A percentile compares a stretch with the other conserved stretches of the same genome.
Conservation (phyloP, 2,888 invertebrate species). For the Tinea trinotella region DNA sequence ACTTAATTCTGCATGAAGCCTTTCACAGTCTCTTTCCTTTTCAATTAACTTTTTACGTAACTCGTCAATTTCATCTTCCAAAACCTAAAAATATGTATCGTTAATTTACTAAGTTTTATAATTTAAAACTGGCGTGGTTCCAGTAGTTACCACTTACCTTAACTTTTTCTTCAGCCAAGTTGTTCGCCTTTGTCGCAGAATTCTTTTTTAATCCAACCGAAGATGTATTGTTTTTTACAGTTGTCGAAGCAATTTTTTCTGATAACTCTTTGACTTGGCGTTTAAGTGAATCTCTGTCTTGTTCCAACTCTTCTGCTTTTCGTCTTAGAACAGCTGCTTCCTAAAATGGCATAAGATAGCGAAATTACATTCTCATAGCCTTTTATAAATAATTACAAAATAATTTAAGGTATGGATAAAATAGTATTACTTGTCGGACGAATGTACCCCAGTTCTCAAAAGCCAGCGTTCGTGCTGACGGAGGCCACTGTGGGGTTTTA, state of each 20-base stretch:
- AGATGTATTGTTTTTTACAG: conserved; percentile 44
- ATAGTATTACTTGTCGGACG: background rate
- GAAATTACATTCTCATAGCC: background rate
- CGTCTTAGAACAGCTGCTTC: conserved; percentile 87
- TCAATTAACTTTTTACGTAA: conserved; percentile 83
- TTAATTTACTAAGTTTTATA: background rate
- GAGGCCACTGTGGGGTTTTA: too few species aligned
- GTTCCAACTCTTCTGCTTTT: conserved; percentile 88
- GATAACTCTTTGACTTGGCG: conserved; percentile 84
- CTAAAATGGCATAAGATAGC: too few species aligned
- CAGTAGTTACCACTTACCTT: conserved; percentile 51
- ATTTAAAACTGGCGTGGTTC: background rate
- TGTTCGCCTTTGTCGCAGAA: conserved; percentile 47
- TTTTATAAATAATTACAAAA: background rate
- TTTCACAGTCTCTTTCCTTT: conserved; percentile 86
- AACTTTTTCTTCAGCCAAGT: conserved; percentile 77
- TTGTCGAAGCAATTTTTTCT: conserved; percentile 74
- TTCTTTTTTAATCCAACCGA: conserved; percentile 43
- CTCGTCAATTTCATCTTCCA: conserved; percentile 82
- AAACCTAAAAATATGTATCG: conserved; percentile 53
- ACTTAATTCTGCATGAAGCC: conserved; percentile 80
- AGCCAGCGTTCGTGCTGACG: too few species aligned
- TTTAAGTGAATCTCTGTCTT: conserved; percentile 81
- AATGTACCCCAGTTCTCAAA: too few species aligned
- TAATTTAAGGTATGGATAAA: background rate